A percentile compares a stretch with the other conserved stretches of the same genome.
Conservation (phyloP, 2,797 vertebrate species). For the Pseudotriccus pelzelni region DNA sequence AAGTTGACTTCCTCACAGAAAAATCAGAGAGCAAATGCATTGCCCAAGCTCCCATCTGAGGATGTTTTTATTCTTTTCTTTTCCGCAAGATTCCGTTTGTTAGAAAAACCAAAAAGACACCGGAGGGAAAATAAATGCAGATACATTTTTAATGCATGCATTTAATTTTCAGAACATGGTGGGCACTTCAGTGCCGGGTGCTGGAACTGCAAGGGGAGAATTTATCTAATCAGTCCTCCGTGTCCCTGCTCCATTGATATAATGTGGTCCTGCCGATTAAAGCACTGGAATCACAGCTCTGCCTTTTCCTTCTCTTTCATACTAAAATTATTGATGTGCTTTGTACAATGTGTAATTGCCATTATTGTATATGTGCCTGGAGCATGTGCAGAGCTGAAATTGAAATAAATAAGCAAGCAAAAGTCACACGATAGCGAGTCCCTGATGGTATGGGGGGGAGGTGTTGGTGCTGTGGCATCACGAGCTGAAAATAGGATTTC, state of each 20-base stretch:
- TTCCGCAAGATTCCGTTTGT: neutral
- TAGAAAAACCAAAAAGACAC: neutral
- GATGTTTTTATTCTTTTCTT: neutral
- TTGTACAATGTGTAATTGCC: slow-evolving; percentile 58
- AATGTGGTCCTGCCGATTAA: slow-evolving; percentile 39
- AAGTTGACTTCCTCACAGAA: neutral
- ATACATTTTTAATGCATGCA: slow-evolving; percentile 42
- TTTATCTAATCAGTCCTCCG: slow-evolving; percentile 26
- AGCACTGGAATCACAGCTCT: neutral
- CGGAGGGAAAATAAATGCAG: slow-evolving; percentile 49
- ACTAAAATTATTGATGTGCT: slow-evolving; percentile 58
- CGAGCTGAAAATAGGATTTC: slow-evolving; percentile 54
- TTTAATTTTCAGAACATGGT: slow-evolving; percentile 56
- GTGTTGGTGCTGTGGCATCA: neutral
- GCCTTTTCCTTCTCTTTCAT: slow-evolving; percentile 29
- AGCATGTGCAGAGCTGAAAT: slow-evolving; percentile 36
- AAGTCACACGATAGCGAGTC: neutral
- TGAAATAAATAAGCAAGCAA: slow-evolving; percentile 62
- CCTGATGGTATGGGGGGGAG: slow-evolving; percentile 11
- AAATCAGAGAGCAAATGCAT: neutral
- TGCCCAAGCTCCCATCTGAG: neutral
- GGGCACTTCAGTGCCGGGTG: neutral
- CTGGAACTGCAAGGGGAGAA: neutral
- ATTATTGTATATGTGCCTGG: slow-evolving; percentile 34
- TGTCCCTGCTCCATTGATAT: neutral